Evolutionary conservation across 2,888 invertebrate genomes (phyloP), one percentile per base, ranked within the genome.

Genomic region (Hanleya hanleyi): DNA sequence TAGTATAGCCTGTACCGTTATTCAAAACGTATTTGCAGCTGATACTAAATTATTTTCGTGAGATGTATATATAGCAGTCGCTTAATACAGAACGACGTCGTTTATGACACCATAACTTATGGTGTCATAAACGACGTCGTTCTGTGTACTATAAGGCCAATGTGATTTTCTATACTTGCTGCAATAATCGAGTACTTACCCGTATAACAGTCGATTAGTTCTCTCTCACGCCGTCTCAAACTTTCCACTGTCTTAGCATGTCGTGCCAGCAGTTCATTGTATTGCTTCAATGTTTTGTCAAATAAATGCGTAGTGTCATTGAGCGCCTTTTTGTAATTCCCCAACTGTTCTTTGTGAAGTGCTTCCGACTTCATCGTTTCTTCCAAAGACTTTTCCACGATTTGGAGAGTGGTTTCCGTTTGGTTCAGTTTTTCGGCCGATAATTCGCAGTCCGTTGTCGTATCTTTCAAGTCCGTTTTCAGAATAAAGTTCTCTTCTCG

Each of bases 391-490:
- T 22, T 32, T 29, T 22, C 12, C 29, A 57, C 12, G 29, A 57
- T 57, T 57, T 57, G 22, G 15, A 57, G 32, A 57, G 1, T 57
- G 22, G 64, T 76, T 33, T 83, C 82, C 4, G 68, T 67, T 15
- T 79, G 78, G 18, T 79, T 76, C 26, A 62, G 32, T 2, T 22
- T 7, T 15, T 79, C 70, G 1, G 37, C 62, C 4, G 73, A 47
- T n/a, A 68, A 33, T 0, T 71, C 77, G 29, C 84, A 76, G 38
- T 78, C 73, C 68, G 82, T 83, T 9, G 79, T 75, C 61, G 81
- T 81, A 61, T 82, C 82, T 70, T 85, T 85, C 36, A 87, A 68
- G 66, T 85, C 80, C 67, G 83, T 87, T 78, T 85, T 85, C 57
- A 86, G 67, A 26, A 86, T 80, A n/a, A 81, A 82, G 33, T 77